Evolutionary conservation across 2,888 invertebrate genomes (phyloP).

Genomic region (Stenchaetothrips biformis): DNA sequence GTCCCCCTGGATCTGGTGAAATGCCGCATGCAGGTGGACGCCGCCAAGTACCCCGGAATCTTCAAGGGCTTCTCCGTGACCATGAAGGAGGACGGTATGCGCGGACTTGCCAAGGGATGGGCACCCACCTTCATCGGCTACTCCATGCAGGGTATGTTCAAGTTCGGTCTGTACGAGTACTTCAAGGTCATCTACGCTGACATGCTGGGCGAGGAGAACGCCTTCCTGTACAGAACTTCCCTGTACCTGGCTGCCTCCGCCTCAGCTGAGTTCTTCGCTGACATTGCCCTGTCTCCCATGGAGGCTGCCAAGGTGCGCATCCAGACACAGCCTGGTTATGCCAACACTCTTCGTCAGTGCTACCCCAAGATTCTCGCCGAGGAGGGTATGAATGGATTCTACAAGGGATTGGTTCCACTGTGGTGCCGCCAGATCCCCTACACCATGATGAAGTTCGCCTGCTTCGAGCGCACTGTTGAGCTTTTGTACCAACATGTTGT

Average conservation of each 20-base stretch:
- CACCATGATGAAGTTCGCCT: conserved; percentile 94
- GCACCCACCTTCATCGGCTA: conserved; percentile 83
- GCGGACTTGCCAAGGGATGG: conserved; percentile 80
- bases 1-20: conserved; percentile 83
- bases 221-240: conserved; percentile 74
- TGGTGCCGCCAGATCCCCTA: conserved; percentile 84
- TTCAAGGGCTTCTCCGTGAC: conserved; percentile 72
- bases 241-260: conserved; percentile 79
- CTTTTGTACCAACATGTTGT: conserved; percentile 69
- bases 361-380: conserved; percentile 69
- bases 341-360: conserved; percentile 65
- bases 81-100: conserved; percentile 63
- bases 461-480: conserved; percentile 82
- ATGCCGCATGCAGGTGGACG: conserved; percentile 75
- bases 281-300: conserved; percentile 69
- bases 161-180: conserved; percentile 82
- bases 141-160: conserved; percentile 69
- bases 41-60: conserved; percentile 73
- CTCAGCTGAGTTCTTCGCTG: conserved; percentile 82
- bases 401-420: conserved; percentile 74
- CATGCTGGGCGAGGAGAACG: conserved; percentile 67
- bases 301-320: conserved; percentile 63
- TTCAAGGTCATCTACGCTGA: conserved; percentile 75
- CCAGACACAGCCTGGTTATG: conserved; percentile 49
- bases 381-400: conserved; percentile 74